These are phyloP conservation scores for Jordanella pulchra DNA, from an alignment of 2,797 vertebrate species.

Conservation along the genomic window DNA sequence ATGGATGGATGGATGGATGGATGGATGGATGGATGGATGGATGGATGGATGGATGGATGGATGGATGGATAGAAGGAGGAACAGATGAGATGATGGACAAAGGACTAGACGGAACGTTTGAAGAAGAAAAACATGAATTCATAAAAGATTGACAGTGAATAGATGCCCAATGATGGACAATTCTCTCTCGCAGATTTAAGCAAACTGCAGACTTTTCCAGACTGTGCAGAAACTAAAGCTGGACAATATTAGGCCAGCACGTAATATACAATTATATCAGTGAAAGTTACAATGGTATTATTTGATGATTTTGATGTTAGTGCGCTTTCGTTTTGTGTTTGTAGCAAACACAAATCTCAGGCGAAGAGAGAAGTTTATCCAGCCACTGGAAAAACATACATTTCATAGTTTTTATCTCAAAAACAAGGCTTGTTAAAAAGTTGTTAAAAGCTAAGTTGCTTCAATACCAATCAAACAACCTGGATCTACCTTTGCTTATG, in stretches of 20 bases:
- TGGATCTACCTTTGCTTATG: neutral
- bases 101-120: no score
- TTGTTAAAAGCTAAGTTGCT: neutral
- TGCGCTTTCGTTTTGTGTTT: neutral
- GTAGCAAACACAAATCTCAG: no score
- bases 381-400: no score
- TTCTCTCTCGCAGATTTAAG: neutral
- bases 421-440: neutral
- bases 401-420: neutral
- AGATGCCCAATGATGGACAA: neutral
- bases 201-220: neutral
- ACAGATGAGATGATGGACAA: neutral
- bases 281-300: neutral
- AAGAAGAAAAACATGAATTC: no score
- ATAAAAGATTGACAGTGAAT: no score
- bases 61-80: neutral
- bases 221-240: neutral
- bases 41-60: neutral
- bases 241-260: neutral
- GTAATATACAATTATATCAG: neutral
- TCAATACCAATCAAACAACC: no score
- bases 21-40: neutral
- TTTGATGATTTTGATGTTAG: neutral
- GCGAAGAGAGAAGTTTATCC: no score
- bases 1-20: neutral